These are phyloP conservation scores for Limanda limanda DNA, from an alignment of 2,113 vertebrate genomes.

Conservation along the genomic window DNA sequence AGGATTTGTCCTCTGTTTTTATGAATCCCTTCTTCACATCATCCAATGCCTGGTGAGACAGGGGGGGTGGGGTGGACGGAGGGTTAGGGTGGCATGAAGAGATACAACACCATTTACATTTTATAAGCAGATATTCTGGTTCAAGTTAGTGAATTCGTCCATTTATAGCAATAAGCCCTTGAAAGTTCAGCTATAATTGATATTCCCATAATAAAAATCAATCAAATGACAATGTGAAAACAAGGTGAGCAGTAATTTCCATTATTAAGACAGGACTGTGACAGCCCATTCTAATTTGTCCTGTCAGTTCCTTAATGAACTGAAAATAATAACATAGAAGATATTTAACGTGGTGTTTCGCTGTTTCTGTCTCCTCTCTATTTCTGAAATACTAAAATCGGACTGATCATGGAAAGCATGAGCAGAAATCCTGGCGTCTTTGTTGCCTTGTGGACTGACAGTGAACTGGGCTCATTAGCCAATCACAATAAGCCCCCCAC, in stretches of 20 bases:
- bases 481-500: too few species aligned
- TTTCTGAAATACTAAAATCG: too few species aligned
- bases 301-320: not conserved
- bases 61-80: slow-evolving; percentile 2
- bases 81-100: slow-evolving; percentile 5
- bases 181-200: not conserved
- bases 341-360: too few species aligned
- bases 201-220: not conserved
- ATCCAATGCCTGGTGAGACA: slow-evolving; percentile 88
- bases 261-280: not conserved
- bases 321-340: not conserved
- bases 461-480: too few species aligned
- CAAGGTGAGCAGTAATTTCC: not conserved
- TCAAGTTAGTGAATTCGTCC: not conserved
- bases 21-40: slow-evolving; percentile 98
- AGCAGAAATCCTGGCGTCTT: too few species aligned
- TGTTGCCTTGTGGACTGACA: too few species aligned
- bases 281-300: too few species aligned
- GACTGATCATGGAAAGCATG: too few species aligned
- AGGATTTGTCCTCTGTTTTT: slow-evolving; percentile 96
- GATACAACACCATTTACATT: slow-evolving; percentile 30
- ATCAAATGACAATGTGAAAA: not conserved
- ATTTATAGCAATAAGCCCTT: not conserved
- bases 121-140: slow-evolving; percentile 11
- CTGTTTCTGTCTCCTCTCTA: too few species aligned